Base-by-base conservation (phyloP, 1,140 invertebrate genomes). In the Uloborus diversus region DNA sequence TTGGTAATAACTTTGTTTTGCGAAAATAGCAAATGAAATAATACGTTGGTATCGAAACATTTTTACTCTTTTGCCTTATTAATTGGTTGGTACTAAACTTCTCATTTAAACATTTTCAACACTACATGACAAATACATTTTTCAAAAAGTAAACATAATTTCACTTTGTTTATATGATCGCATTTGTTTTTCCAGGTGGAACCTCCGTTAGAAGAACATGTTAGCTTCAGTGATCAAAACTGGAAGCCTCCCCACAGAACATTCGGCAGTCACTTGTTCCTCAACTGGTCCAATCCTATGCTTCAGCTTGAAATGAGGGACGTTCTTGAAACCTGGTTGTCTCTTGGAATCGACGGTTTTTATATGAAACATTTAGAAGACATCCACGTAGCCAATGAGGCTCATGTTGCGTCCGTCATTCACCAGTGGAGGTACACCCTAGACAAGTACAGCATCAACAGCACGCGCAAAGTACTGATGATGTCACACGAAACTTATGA, bases 311-410 rank as follows among this genome's bases (percentile, higher is more conserved):
- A 83, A 35, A 71, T 84, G 66, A 33, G 83, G 79, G 71, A 85
- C 2, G 84, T 91, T 0, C 86, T 94, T 13, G 86, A 86, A 17
- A 90, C 89, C 85, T 95, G 93, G 93, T 76, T 89, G 2, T 82
- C 86, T 3, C 87, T 90, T 76, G 91, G 90, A 1, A 91, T 94
- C 0, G 91, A 94, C 86, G 93, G 94, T 0, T 94, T 94, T 85
- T 94, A 94, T 85, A 86, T 95, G 1, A 93, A 93, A 85, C 92
- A 91, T n/a, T 83, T 91, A 30, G 89, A 90, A 84, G 81, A 87
- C 25, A 87, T 89, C 0, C 84, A 88, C 81, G 86, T 90, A 70
- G 83, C 85, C 4, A 81, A 90, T 2, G 87, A 89, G 37, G 42
- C 47, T 7, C 65, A 80, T 27, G 30, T 80, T 5, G 7, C 17